Percentiles rank a stretch among this genome's conserved stretches.
Evolutionary conservation across 2,888 invertebrate genomes (phyloP).

Genomic region (Melanargia galathea): DNA sequence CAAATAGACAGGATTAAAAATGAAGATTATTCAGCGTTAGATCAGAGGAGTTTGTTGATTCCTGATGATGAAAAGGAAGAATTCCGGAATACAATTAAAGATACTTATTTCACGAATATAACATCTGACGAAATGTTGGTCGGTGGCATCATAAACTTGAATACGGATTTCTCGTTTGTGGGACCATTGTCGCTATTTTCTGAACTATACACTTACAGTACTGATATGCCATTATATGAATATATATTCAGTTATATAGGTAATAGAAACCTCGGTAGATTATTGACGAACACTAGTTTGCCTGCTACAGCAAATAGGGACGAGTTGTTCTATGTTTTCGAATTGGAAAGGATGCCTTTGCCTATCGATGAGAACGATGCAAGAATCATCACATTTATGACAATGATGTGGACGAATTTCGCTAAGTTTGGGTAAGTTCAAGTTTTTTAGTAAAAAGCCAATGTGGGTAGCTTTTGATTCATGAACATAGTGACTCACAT

Average conservation of each 20-base stretch:
- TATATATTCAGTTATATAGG: conserved; percentile 71
- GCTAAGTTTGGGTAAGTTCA: conserved; percentile 71
- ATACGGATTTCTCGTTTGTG: conserved; percentile 68
- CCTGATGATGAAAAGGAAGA: conserved; percentile 57
- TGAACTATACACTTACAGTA: conserved; percentile 62
- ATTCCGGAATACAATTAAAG: conserved; percentile 57
- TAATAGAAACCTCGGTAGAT: conserved; percentile 67
- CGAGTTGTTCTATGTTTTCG: conserved; percentile 71
- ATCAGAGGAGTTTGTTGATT: conserved; percentile 58
- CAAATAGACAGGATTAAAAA: conserved; percentile 67
- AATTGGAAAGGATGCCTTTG: conserved; percentile 64
- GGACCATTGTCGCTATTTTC: conserved; percentile 69
- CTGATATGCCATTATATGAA: conserved; percentile 57
- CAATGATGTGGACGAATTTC: conserved; percentile 78
- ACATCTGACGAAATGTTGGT: conserved; percentile 63
- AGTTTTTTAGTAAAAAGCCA: not conserved
- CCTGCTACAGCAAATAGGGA: conserved; percentile 67
- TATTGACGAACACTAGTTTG: conserved; percentile 67
- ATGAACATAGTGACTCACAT: no score
- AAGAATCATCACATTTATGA: conserved; percentile 71
- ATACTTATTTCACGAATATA: conserved; percentile 65
- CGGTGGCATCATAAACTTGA: conserved; percentile 70
- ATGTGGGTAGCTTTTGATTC: not conserved
- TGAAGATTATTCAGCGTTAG: conserved; percentile 63
- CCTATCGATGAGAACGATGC: conserved; percentile 73